Evolutionary conservation across 2,797 vertebrate species (phyloP), one percentile per base, ranked within the genome.

Genomic region (Ptychadena robeensis): DNA sequence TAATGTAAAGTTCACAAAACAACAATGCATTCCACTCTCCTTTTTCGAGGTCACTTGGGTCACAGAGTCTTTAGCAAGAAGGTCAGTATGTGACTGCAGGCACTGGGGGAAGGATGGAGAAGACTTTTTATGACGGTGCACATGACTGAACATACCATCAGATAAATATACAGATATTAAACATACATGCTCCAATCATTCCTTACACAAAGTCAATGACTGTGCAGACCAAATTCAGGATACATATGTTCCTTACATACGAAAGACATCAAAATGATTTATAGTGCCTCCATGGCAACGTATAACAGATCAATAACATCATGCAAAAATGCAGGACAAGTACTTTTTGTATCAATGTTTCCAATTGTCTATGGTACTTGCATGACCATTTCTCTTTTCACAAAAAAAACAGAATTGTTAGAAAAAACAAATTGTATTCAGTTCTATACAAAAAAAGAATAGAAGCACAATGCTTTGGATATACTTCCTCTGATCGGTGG

Each of bases 41-140:
- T 40, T 64, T 76, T 38, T 15, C 25, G 38, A 77, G 74, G 37
- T 77, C 61, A 66, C n/a, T 12, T 28, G 30, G 25, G 61, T 65
- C 61, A 31, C 11, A 11, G 1, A 28, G 25, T 28, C 28, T 31
- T 30, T 40, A n/a, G 57, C 38, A 6, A 40, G 37, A 37, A 34
- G 73, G 59, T 30, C 73, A 40, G 18, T 9, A 22, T 35, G 57
- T 75, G 61, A 76, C 34, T 65, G 61, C 27, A 76, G 18, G 30
- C 38, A 11, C 37, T 37, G 38, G 14, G 15, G 9, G 37, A 65
- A 14, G 5, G 11, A 2, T 5, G 66, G 61, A 28, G 11, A 61
- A 28, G 59, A 22, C 6, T 18, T 22, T 53, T 18, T 2, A 22
- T 53, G n/a, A n/a, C n/a, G 44, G 44, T 53, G 44, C 44, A 53